Evolutionary conservation across 1,140 invertebrate species (phyloP).

Genomic region (Nebria ingens): DNA sequence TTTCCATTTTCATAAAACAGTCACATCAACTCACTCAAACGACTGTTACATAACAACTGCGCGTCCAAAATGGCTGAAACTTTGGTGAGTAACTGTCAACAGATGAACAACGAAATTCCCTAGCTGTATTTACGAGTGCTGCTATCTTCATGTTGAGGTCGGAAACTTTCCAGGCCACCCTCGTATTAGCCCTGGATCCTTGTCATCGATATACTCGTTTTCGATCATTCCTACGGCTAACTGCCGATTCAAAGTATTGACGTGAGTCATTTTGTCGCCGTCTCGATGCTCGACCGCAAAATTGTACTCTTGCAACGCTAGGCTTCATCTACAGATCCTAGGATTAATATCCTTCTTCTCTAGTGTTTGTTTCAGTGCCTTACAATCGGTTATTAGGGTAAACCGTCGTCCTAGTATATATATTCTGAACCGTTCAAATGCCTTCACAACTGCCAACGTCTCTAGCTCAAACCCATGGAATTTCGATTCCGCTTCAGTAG

Average conservation of each 20-base stretch:
- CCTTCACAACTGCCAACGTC: conserved; percentile 24
- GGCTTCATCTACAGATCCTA: conserved; percentile 20
- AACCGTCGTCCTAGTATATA: conserved; percentile 33
- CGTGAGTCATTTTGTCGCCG: conserved; percentile 24
- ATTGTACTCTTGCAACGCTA: conserved; percentile 21
- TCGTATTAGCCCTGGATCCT: too few relatives aligned
- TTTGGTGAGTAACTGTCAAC: too few relatives aligned
- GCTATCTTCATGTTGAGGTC: too few relatives aligned
- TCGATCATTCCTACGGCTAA: neutral
- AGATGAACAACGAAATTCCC: too few relatives aligned
- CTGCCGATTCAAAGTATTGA: conserved; percentile 24
- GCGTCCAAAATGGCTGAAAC: too few relatives aligned
- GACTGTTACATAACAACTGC: too few relatives aligned
- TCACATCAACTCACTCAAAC: too few relatives aligned
- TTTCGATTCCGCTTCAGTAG: conserved; percentile 22
- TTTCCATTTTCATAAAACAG: too few relatives aligned
- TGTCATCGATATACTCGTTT: neutral
- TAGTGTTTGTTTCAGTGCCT: conserved; percentile 16
- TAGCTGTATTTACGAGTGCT: too few relatives aligned
- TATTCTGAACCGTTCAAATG: conserved; percentile 25
- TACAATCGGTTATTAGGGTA: conserved; percentile 29
- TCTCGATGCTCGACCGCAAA: conserved; percentile 22
- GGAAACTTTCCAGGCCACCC: too few relatives aligned
- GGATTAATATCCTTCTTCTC: conserved; percentile 21
- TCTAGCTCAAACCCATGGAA: conserved; percentile 33